Percentiles rank a stretch among this genome's conserved stretches.
These are phyloP conservation scores for Conus betulinus DNA, from an alignment of 1,140 invertebrate species.

Conservation along the genomic window DNA sequence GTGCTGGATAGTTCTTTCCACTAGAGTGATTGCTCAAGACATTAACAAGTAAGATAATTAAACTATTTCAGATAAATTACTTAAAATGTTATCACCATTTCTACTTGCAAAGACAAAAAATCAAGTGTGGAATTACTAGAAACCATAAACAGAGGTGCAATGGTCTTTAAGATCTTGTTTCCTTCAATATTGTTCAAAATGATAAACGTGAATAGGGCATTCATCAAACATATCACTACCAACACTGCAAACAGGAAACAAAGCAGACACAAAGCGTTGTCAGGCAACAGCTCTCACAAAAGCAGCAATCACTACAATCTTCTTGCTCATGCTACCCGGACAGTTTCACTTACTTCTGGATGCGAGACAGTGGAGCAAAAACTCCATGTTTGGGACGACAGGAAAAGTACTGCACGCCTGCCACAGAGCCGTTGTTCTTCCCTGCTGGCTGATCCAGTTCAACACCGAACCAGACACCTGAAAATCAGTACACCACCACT, in stretches of 20 bases:
- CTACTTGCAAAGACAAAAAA: too few species aligned
- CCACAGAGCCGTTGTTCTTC: constrained; percentile 98
- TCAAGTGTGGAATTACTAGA: too few species aligned
- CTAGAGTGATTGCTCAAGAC: too few species aligned
- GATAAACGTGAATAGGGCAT: neutral
- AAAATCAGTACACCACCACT: constrained; percentile 51
- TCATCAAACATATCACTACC: neutral
- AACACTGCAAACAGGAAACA: neutral
- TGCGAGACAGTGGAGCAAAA: constrained; percentile 75
- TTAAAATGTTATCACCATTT: too few species aligned
- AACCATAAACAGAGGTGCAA: too few species aligned
- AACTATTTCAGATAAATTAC: too few species aligned
- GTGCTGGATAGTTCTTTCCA: too few species aligned
- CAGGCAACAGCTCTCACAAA: neutral
- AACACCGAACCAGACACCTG: constrained; percentile 97
- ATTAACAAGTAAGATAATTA: too few species aligned
- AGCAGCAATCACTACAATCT: neutral
- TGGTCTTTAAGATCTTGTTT: too few species aligned
- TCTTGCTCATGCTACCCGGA: neutral
- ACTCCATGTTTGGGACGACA: constrained; percentile 76
- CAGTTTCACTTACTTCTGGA: constrained; percentile 73
- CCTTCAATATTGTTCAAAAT: too few species aligned
- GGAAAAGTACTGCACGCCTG: constrained; percentile 80
- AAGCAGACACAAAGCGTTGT: neutral
- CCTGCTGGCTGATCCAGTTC: constrained; percentile 95